phyloP scores from a whole-genome alignment of 2,113 vertebrate genomes.

The Calypte anna region DNA sequence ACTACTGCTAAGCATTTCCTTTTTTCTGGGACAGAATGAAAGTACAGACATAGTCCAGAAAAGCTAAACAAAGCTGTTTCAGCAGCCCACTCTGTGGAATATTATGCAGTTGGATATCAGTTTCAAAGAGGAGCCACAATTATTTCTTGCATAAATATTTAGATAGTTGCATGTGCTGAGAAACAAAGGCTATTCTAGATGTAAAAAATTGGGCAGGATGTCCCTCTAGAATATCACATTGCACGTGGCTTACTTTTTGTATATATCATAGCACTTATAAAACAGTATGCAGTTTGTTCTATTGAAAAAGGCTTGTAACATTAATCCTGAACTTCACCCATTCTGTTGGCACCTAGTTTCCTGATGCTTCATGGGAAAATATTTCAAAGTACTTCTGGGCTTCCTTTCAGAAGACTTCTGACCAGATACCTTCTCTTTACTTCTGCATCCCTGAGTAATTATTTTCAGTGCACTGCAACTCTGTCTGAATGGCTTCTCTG shows the following conservation, averaged over 20 bases:
- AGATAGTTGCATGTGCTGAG: slow-evolving; percentile 37
- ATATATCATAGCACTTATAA: background rate
- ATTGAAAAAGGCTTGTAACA: background rate
- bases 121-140: slow-evolving; percentile 42
- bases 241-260: background rate
- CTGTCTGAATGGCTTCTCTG: background rate
- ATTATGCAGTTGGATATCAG: slow-evolving; percentile 22
- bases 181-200: slow-evolving; percentile 30
- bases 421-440: background rate
- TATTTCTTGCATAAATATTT: slow-evolving; percentile 66
- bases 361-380: background rate
- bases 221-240: background rate
- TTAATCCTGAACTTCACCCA: background rate
- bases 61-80: slow-evolving; percentile 59
- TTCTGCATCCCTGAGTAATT: background rate
- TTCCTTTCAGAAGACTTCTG: background rate
- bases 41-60: slow-evolving; percentile 22
- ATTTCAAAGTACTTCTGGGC: background rate
- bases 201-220: background rate
- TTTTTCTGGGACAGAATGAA: slow-evolving; percentile 7
- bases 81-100: background rate
- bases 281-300: background rate
- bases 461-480: background rate
- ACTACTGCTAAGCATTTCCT: slow-evolving; percentile 6
- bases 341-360: slow-evolving; percentile 7